Base-by-base conservation (phyloP, 2,888 invertebrate species). In the Gordius sp. region DNA sequence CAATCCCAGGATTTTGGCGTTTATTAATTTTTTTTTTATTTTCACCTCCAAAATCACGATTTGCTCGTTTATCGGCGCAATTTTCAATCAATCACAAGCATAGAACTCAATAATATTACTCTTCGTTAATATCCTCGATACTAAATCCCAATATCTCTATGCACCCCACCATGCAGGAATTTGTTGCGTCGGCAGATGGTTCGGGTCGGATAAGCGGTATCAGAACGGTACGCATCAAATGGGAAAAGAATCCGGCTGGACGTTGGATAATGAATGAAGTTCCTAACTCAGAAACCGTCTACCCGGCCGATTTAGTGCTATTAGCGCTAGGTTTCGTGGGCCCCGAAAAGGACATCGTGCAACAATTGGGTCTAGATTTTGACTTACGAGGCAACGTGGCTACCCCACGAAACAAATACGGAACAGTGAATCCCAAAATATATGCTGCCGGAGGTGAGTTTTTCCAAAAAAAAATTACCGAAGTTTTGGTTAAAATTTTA, bases 281-380 rank as follows among this genome's bases (percentile, higher is more conserved):
- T 53, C 74, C 78, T 57, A 83, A 80, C 61, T 77, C 80, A 1
- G 80, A 81, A 67, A 77, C 65, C 57, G 59, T 62, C 8, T 84
- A 77, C 72, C 77, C 79, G 63, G 82, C 84, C 57, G 86, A 97
- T 68, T 74, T 97, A 61, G 83, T 91, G 58, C 74, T 97, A 60
- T 75, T 97, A 56, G 97, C 97, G 1, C 93, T 97, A 93, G 97
- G 97, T 64, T 97, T 97, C 75, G 73, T 89, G 60, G 91, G 91
- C 0, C 91, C 91, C 0, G 91, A 93, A 72, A 76, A 82, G 66
- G 78, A 80, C 60, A 78, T 93, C 58, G 79, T 85, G 56, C 77
- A 78, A 63, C 82, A 93, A 67, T 62, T 76, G 59, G 74, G 75
- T 52, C 71, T 89, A 41, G 79, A 81, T 41, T 72, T 84, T 65